A percentile compares a stretch with the other conserved stretches of the same genome.
Evolutionary conservation across 2,113 vertebrate genomes (phyloP).

Genomic region (Pluvianellus socialis): DNA sequence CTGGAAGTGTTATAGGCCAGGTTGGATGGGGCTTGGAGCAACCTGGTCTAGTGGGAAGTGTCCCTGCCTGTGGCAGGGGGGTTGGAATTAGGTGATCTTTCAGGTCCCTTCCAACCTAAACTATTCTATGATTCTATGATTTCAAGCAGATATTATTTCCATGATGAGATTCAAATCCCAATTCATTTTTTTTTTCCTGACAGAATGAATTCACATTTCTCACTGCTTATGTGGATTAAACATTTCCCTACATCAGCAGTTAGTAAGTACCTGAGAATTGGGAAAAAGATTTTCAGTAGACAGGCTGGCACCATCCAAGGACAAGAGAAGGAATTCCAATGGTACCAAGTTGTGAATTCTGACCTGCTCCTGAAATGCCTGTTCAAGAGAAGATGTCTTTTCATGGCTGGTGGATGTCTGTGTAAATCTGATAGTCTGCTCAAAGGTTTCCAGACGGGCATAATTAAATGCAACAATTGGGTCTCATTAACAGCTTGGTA

Average conservation of each 20-base stretch:
- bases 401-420: neutral
- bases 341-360: neutral
- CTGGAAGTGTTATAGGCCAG: no score
- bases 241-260: neutral
- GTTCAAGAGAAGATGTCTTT: rapidly evolving
- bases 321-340: neutral
- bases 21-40: no score
- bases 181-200: neutral
- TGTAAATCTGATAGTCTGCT: neutral
- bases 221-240: neutral
- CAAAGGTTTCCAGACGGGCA: neutral
- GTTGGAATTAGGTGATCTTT: no score
- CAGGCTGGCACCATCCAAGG: neutral
- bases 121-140: neutral
- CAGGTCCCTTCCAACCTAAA: no score
- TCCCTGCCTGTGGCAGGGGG: no score
- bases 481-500: neutral
- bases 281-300: neutral
- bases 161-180: neutral
- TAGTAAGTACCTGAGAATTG: neutral
- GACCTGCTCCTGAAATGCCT: neutral
- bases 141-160: neutral
- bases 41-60: no score
- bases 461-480: neutral
- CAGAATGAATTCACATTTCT: neutral